These are phyloP conservation scores for Spodoptera littoralis DNA, from an alignment of 2,888 invertebrate species.

Conservation along the genomic window DNA sequence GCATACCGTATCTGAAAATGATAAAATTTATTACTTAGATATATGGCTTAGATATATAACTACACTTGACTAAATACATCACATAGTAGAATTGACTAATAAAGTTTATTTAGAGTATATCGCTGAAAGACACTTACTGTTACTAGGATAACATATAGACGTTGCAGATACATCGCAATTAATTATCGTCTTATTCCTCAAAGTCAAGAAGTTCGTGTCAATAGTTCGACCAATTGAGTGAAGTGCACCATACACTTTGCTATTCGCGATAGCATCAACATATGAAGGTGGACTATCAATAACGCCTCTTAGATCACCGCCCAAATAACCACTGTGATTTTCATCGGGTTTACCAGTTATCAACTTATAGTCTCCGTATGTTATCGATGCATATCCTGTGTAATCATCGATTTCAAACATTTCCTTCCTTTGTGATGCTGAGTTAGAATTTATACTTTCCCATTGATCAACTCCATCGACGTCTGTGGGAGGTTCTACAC, in stretches of 20 bases:
- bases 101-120: background rate
- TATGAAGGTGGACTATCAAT: constrained; percentile 72
- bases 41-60: too few relatives aligned
- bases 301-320: constrained; percentile 67
- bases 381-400: constrained; percentile 70
- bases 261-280: constrained; percentile 62
- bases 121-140: constrained; percentile 62
- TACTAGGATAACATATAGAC: constrained; percentile 68
- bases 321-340: constrained; percentile 69
- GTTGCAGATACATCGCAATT: constrained; percentile 57
- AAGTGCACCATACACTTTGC: constrained; percentile 67
- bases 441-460: constrained; percentile 70
- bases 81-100: too few relatives aligned
- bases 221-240: constrained; percentile 61
- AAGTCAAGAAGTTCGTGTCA: constrained; percentile 49
- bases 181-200: constrained; percentile 67
- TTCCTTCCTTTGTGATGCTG: constrained; percentile 66
- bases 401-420: constrained; percentile 79
- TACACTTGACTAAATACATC: too few relatives aligned
- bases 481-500: constrained; percentile 62
- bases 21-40: background rate
- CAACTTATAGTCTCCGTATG: constrained; percentile 74
- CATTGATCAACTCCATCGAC: constrained; percentile 80
- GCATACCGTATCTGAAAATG: constrained; percentile 70
- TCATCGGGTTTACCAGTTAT: constrained; percentile 67